phyloP scores from a whole-genome alignment of 1,140 invertebrate genomes.

The Calliopsis andreniformis region DNA sequence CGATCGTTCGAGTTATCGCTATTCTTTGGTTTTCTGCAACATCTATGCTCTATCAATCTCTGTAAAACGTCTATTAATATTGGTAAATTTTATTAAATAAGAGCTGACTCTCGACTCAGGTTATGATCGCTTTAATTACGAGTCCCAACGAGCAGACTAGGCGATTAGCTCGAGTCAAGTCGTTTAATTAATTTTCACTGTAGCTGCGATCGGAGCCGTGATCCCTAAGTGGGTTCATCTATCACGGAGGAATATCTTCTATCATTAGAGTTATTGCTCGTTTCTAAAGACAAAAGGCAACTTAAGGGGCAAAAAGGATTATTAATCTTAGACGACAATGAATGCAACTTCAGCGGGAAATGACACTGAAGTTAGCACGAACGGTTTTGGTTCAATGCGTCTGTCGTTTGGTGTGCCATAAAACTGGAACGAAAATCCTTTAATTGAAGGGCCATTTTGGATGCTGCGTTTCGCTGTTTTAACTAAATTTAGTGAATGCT shows the following conservation, averaged over 20 bases:
- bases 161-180: constrained; percentile 10
- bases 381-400: neutral
- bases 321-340: constrained; percentile 44
- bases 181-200: constrained; percentile 53
- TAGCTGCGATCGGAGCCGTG: constrained; percentile 21
- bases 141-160: constrained; percentile 6
- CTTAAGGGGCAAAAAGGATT: constrained; percentile 18
- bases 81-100: constrained; percentile 7
- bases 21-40: neutral
- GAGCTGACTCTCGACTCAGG: constrained; percentile 24
- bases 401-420: no score
- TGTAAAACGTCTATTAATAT: constrained; percentile 41
- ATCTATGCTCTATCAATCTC: constrained; percentile 28
- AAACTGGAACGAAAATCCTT: no score
- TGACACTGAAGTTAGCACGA: no score
- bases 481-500: no score
- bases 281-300: constrained; percentile 27
- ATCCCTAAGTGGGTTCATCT: constrained; percentile 24
- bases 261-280: constrained; percentile 22
- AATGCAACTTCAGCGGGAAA: no score
- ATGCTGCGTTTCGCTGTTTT: no score
- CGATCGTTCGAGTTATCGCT: neutral
- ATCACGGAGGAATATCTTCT: constrained; percentile 42
- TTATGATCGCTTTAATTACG: constrained; percentile 54
- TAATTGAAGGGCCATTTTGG: no score